Conservation (phyloP, 2,113 vertebrate genomes). For the Myrmophylax atrothorax region DNA sequence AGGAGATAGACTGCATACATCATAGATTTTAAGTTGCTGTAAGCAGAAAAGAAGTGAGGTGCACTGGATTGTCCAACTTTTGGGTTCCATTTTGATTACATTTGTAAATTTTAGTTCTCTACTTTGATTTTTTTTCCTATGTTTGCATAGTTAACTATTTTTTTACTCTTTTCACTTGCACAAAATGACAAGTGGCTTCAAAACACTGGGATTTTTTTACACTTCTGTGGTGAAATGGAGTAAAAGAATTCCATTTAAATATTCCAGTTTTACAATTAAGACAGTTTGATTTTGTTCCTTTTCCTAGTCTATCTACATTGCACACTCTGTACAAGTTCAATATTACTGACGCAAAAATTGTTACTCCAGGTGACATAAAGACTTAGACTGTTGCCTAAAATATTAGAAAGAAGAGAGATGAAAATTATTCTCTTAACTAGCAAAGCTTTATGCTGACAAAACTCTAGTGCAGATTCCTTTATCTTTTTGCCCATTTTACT, state of each 20-base stretch:
- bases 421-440: neutral
- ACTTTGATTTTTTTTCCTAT: neutral
- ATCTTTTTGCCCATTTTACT: neutral
- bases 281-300: neutral
- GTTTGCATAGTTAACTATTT: neutral
- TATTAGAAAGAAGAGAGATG: neutral
- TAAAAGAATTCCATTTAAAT: neutral
- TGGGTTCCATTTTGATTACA: neutral
- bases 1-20: neutral
- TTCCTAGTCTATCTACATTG: neutral
- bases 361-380: neutral
- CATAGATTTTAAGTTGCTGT: neutral
- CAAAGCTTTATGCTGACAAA: neutral
- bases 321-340: neutral
- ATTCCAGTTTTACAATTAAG: neutral
- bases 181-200: neutral
- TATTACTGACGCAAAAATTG: neutral
- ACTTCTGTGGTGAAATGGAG: neutral
- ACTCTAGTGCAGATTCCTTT: neutral
- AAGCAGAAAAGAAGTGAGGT: neutral
- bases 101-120: neutral
- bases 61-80: neutral
- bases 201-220: neutral
- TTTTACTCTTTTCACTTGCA: neutral
- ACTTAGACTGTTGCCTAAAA: neutral